Percentiles rank a stretch among this genome's conserved stretches.
These are phyloP conservation scores for Dendrolimus kikuchii DNA, from an alignment of 1,140 invertebrate species.

Conservation along the genomic window DNA sequence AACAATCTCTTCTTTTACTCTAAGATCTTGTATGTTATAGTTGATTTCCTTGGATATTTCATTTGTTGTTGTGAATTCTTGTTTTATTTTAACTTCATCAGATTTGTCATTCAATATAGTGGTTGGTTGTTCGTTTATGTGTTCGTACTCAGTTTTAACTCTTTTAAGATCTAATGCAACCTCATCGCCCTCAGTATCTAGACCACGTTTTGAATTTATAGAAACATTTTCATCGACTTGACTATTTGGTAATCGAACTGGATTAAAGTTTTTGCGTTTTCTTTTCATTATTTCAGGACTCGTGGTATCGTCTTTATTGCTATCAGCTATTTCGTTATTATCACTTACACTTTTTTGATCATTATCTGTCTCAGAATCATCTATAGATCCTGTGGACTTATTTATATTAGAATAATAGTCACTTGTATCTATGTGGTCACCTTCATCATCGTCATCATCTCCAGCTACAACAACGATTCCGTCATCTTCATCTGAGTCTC, in stretches of 20 bases:
- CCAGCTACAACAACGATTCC: conserved; percentile 77
- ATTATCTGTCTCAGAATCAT: conserved; percentile 77
- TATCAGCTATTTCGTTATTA: conserved; percentile 78
- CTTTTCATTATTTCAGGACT: conserved; percentile 74
- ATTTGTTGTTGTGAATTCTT: conserved; percentile 38
- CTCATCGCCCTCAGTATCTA: conserved; percentile 29
- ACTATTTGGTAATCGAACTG: conserved; percentile 78
- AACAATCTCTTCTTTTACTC: conserved; percentile 45
- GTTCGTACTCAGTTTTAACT: conserved; percentile 43
- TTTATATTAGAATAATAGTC: conserved; percentile 61
- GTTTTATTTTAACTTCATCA: conserved; percentile 31
- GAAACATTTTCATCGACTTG: conserved; percentile 19
- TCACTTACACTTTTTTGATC: conserved; percentile 80
- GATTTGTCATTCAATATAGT: conserved; percentile 14
- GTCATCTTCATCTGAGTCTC: conserved; percentile 73
- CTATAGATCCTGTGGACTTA: conserved; percentile 56
- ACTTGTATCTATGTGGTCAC: conserved; percentile 71
- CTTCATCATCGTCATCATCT: conserved; percentile 78
- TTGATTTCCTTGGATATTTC: conserved; percentile 35
- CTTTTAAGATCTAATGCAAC: conserved; percentile 54
- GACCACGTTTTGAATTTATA: conserved; percentile 21
- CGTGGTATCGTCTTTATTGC: conserved; percentile 50
- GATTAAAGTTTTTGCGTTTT: conserved; percentile 94
- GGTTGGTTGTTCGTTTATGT: conserved; percentile 15
- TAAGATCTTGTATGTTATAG: conserved; percentile 39